Percentiles rank a stretch among this genome's conserved stretches.
Evolutionary conservation across 2,113 vertebrate genomes (phyloP).

Genomic region (Platanista minor): DNA sequence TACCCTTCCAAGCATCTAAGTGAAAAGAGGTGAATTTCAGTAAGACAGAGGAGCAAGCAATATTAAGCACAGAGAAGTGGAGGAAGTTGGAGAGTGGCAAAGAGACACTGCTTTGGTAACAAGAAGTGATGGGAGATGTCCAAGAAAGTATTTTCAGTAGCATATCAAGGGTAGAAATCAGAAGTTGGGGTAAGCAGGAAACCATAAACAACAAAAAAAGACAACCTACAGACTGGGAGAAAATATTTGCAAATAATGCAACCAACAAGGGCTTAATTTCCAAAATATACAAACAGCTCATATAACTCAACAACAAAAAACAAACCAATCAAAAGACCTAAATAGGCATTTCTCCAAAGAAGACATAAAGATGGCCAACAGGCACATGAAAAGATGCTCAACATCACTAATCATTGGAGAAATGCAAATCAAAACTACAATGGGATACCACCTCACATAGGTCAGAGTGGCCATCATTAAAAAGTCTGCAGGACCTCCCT

Average conservation of each 20-base stretch:
- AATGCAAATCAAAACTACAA: background rate
- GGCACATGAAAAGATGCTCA: background rate
- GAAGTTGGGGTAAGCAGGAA: background rate
- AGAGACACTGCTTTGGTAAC: background rate
- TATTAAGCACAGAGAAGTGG: background rate
- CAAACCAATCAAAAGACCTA: background rate
- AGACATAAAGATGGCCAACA: background rate
- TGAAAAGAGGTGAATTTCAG: background rate
- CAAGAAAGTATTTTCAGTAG: background rate
- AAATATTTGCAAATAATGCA: background rate
- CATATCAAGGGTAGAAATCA: background rate
- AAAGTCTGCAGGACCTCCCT: background rate
- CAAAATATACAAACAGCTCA: background rate
- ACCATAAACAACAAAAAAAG: background rate
- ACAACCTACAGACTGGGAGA: background rate
- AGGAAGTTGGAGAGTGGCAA: background rate
- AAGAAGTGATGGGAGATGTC: background rate
- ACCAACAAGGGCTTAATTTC: background rate
- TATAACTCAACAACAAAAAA: background rate
- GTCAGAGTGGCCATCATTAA: background rate
- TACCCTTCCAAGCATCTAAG: background rate
- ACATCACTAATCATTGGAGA: background rate
- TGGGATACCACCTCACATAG: background rate
- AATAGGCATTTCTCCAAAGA: background rate
- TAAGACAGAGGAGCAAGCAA: background rate